Base-by-base conservation (phyloP, 2,888 invertebrate genomes). In the Drosophila helvetica region DNA sequence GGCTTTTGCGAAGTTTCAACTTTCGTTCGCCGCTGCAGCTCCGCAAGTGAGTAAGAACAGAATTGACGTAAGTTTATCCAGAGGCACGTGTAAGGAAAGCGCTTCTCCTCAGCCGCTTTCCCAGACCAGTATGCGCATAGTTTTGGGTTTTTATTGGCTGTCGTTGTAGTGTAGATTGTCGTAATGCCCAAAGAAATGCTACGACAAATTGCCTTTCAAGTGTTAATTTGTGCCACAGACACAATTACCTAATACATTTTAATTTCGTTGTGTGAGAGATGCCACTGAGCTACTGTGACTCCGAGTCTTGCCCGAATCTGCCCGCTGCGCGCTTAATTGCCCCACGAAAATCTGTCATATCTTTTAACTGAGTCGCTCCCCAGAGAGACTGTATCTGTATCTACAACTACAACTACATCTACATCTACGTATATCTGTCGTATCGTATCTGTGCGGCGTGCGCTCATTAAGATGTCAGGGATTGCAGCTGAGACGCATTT, bases 171-270 rank as follows among this genome's bases (percentile, higher is more conserved):
- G 47, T 59, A 55, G 59, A 52, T 50, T 52, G 9, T 67, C 56
- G 74, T 65, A 71, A 58, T 61, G 55, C 22, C 10, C 47, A 74
- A 78, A 55, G 54, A 61, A 84, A 67, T 43, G 48, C 55, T 63
- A 52, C 78, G 84, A 87, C 82, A 79, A 83, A 87, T 83, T 81
- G 88, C 72, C 69, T 81, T 66, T 64, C 74, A 79, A 71, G 88
- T 85, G 88, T 87, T 83, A 83, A 83, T 83, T 83, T 81, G 82
- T 87, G 88, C 82, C 82, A 79, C 86, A 83, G 82, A 87, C 88
- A 79, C 82, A 83, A 83, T 83, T 83, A 83, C 82, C 86, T 87
- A 83, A 83, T 85, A 83, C 82, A 83, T 83, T 83, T 83, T 82
- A 82, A 82, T 82, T 82, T 81, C 73, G 81, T 54, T 56, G 63